Conservation (phyloP, 2,113 vertebrate genomes). For the Pelobates fuscus region DNA sequence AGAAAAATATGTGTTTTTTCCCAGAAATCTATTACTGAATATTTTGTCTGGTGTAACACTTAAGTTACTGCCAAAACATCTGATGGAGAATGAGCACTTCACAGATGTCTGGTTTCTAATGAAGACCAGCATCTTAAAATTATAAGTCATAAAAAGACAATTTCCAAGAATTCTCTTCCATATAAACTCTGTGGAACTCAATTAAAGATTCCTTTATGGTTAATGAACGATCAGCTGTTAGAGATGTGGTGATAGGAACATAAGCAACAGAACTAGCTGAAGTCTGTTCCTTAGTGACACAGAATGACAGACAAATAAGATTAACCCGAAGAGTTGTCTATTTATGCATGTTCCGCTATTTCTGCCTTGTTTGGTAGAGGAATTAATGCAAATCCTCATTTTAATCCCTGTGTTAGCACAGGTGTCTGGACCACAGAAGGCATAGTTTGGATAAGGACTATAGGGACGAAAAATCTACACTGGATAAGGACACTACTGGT, state of each 20-base stretch:
- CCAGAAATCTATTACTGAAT: conserved; percentile 5
- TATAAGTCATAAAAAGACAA: background rate
- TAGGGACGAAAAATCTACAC: background rate
- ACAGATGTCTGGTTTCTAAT: conserved; percentile 34
- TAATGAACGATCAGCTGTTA: background rate
- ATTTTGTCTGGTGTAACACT: conserved; percentile 21
- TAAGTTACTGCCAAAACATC: conserved; percentile 34
- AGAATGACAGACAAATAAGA: too few species aligned
- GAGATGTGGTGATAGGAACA: too few species aligned
- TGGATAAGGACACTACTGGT: too few species aligned
- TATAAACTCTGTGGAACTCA: background rate
- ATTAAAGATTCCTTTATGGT: background rate
- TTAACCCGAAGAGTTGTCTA: background rate
- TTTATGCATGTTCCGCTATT: conserved; percentile 30
- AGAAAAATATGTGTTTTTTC: background rate
- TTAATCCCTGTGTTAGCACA: background rate
- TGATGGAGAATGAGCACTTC: conserved; percentile 17
- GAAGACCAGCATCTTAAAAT: conserved; percentile 9
- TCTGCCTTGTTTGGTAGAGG: background rate
- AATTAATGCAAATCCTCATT: background rate
- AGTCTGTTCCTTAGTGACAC: too few species aligned
- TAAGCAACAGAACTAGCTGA: background rate
- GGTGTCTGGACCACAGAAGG: background rate
- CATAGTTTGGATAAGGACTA: background rate
- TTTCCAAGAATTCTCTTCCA: background rate